These are phyloP conservation scores for Ardeotis arabs DNA, from an alignment of 2,113 vertebrate species.

Conservation along the genomic window DNA sequence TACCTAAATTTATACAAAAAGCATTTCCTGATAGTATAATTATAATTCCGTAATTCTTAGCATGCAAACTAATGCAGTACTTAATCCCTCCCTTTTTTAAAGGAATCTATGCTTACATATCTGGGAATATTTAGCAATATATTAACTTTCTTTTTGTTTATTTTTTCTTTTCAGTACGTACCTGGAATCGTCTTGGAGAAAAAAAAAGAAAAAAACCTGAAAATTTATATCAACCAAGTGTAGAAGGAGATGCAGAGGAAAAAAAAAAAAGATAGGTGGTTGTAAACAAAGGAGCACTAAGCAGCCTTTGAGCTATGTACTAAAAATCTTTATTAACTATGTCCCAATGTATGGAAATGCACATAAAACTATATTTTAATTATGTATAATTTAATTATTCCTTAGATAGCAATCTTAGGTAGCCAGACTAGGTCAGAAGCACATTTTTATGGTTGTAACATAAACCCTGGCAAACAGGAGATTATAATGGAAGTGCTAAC, in stretches of 20 bases:
- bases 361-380: constrained; percentile 15
- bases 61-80: background rate
- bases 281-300: background rate
- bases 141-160: background rate
- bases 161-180: background rate
- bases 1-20: background rate
- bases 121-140: background rate
- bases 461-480: constrained; percentile 45
- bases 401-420: constrained; percentile 29
- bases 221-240: background rate
- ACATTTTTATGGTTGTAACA: constrained; percentile 47
- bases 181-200: background rate
- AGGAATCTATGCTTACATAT: background rate
- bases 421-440: constrained; percentile 34
- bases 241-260: background rate
- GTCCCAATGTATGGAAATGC: background rate
- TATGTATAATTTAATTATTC: background rate
- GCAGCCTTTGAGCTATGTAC: background rate
- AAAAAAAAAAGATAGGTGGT: background rate
- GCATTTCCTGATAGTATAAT: background rate
- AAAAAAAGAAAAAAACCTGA: background rate
- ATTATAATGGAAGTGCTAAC: constrained; percentile 57
- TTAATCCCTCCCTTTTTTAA: background rate
- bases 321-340: background rate
- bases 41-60: background rate